phyloP scores from a whole-genome alignment of 2,113 vertebrate species.

The Emydura subglobosa region DNA sequence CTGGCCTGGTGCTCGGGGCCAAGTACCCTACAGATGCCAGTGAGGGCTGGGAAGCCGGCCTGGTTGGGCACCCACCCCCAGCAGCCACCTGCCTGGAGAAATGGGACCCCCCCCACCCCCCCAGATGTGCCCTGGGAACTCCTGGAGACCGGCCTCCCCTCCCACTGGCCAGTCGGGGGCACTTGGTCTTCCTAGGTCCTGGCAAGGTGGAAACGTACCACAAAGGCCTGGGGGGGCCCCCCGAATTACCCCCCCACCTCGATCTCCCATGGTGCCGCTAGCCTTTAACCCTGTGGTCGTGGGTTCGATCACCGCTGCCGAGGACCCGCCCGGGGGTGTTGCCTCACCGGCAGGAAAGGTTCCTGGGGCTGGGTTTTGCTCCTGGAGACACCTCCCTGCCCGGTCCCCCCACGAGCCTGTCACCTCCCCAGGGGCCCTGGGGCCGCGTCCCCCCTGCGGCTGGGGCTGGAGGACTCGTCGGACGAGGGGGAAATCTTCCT shows the following conservation, averaged over 20 bases:
- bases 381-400: neutral
- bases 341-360: neutral
- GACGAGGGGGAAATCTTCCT: slow-evolving; percentile 90
- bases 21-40: neutral
- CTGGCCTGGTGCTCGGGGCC: neutral
- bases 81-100: too few species aligned
- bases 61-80: neutral
- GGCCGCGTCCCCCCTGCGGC: slow-evolving; percentile 57
- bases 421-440: slow-evolving; percentile 75
- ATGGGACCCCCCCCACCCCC: too few species aligned
- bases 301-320: neutral
- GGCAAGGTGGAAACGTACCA: neutral
- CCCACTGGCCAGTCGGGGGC: neutral
- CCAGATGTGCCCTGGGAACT: neutral
- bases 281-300: neutral
- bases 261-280: neutral
- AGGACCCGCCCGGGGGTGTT: too few species aligned
- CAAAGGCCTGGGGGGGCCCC: neutral
- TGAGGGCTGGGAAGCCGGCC: neutral
- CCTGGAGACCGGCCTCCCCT: neutral
- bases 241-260: neutral
- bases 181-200: neutral
- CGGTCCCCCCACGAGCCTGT: neutral
- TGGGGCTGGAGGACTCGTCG: slow-evolving; percentile 86
- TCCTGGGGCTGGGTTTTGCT: neutral